Base-by-base conservation (phyloP, 2,888 invertebrate species). In the Ariolimax columbianus region DNA sequence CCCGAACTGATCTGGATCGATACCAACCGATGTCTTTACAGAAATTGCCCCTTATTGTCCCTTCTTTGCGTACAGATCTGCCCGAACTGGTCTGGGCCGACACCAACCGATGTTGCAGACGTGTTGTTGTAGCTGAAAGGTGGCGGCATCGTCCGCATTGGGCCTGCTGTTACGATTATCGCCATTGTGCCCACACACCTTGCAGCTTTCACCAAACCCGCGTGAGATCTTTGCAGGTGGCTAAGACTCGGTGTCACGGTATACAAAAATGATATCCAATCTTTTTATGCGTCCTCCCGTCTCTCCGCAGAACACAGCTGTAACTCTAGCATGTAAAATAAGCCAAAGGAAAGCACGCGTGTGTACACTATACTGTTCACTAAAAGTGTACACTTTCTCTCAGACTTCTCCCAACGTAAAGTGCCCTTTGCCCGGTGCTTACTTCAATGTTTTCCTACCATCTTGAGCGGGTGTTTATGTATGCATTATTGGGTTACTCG, bases 181-280 rank as follows among this genome's bases (percentile, higher is more conserved):
- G n/a, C 0, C 1, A 9, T 43, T 30, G 38, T 38, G 26, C 40
- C n/a, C 51, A 51, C 23, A 51, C 75, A 75, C 33, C 23, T n/a
- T 43, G 73, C n/a, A 73, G n/a, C 73, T 75, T 75, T 75, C 51
- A 75, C 75, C 23, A 33, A 14, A 17, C 33, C 51, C 30, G 47
- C 51, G 30, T 75, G 75, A 51, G 51, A 51, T 33, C 51, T 33
- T 43, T 75, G 75, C 75, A 75, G 75, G 75, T 75, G 75, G 51
- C n/a, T 19, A 19, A 43, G n/a, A 17, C 2, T 43, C 47, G 14
- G 23, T 9, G 47, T 14, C 43, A 1, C 47, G 19, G 9, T n/a
- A 7, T n/a, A 23, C 4, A 73, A 73, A 43, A 17, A n/a, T n/a
- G n/a, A 0, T 40, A 43, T n/a, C n/a, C n/a, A n/a, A n/a, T n/a